Evolutionary conservation across 2,797 vertebrate genomes (phyloP).

Genomic region (Myotis vivesi): DNA sequence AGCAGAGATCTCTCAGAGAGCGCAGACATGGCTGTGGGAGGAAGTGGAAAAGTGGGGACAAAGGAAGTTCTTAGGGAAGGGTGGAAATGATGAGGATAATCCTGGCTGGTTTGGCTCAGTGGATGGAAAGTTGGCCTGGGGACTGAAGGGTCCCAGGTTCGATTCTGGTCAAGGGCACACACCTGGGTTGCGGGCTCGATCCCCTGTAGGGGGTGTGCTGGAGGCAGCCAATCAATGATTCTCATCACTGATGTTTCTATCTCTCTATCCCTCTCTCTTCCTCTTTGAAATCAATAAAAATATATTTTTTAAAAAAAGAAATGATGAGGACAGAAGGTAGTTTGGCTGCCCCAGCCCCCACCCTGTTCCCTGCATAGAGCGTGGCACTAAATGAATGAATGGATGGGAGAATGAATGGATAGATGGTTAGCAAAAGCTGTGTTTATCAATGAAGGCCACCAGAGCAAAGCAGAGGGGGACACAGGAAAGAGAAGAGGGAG

Average conservation of each 20-base stretch:
- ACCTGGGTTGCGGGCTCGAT: too few species aligned
- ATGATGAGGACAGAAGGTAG: background rate
- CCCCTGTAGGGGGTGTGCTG: too few species aligned
- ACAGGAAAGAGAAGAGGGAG: background rate
- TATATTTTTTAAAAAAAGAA: background rate
- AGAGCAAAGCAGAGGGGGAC: background rate
- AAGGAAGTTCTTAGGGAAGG: background rate
- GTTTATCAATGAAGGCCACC: background rate
- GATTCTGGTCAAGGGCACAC: too few species aligned
- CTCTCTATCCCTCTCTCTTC: too few species aligned
- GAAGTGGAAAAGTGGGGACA: background rate
- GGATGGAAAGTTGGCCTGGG: too few species aligned
- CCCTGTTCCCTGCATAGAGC: background rate
- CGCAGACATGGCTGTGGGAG: background rate
- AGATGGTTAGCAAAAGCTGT: background rate
- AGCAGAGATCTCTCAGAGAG: background rate
- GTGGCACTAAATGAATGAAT: background rate
- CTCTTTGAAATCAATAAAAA: too few species aligned
- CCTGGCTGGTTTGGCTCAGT: too few species aligned
- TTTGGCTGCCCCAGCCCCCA: background rate
- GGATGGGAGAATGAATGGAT: background rate
- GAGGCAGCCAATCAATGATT: too few species aligned
- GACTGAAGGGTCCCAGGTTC: too few species aligned
- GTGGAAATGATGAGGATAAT: background rate
- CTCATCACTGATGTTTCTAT: too few species aligned